Percentiles rank a stretch among this genome's conserved stretches.
Evolutionary conservation across 2,113 vertebrate species (phyloP).

Genomic region (Cygnus buccinator): DNA sequence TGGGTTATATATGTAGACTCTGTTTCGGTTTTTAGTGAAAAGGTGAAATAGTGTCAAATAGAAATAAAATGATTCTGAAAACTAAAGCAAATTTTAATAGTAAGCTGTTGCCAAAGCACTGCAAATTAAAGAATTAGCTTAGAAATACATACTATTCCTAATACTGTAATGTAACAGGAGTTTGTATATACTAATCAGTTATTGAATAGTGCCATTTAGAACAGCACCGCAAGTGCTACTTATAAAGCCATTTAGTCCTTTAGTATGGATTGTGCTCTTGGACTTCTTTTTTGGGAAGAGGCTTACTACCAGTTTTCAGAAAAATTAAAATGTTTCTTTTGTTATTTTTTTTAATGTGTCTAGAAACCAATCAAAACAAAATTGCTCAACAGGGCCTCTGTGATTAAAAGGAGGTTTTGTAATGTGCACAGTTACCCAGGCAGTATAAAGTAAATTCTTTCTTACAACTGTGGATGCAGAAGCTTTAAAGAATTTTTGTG

Average conservation of each 20-base stretch:
- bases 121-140: neutral
- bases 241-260: neutral
- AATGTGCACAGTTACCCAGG: accelerated
- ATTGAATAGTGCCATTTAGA: neutral
- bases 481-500: neutral
- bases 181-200: neutral
- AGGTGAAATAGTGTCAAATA: neutral
- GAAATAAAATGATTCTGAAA: constrained; percentile 15
- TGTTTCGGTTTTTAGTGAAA: neutral
- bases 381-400: neutral
- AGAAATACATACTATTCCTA: neutral
- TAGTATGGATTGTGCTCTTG: neutral
- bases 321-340: neutral
- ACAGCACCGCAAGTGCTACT: neutral
- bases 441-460: neutral
- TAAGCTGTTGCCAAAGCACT: neutral
- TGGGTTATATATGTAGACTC: neutral
- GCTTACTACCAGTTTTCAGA: neutral
- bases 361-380: neutral
- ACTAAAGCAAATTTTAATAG: neutral
- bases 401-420: neutral
- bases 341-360: neutral
- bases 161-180: neutral
- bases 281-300: neutral
- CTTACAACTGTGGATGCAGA: neutral